Conservation (phyloP, 2,888 invertebrate genomes). For the Cheilosia pagana region DNA sequence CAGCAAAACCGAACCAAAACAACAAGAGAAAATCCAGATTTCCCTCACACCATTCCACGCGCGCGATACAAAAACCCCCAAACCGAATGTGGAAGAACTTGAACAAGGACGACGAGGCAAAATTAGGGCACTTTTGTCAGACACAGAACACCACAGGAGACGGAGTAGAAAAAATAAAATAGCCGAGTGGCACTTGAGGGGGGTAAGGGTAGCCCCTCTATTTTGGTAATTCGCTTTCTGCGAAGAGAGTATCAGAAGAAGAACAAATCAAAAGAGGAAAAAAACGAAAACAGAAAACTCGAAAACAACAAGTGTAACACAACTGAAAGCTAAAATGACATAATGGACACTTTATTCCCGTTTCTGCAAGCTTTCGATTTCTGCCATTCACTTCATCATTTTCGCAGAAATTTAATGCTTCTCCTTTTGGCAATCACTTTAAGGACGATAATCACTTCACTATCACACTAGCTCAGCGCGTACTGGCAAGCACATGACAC, state of each 20-base stretch:
- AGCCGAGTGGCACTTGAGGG: constrained; percentile 5
- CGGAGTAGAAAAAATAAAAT: constrained; percentile 38
- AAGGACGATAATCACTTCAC: constrained; percentile 46
- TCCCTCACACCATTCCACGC: constrained; percentile 16
- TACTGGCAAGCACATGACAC: constrained; percentile 43
- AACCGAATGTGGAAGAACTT: constrained; percentile 13
- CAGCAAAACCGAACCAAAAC: constrained; percentile 38
- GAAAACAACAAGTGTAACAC: constrained; percentile 64
- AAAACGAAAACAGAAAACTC: not conserved
- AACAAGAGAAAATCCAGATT: constrained; percentile 24
- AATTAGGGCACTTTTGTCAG: constrained; percentile 43
- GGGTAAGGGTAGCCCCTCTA: constrained; percentile 4
- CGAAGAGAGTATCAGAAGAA: constrained; percentile 4
- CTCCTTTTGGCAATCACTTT: constrained; percentile 39
- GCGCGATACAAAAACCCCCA: not conserved
- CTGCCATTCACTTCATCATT: constrained; percentile 53
- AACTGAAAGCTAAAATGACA: constrained; percentile 61
- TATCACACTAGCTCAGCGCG: constrained; percentile 34
- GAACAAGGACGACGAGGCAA: constrained; percentile 23
- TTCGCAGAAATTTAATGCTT: constrained; percentile 45
- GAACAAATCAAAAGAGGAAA: constrained; percentile 13
- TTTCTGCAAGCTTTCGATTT: constrained; percentile 58
- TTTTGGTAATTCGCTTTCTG: constrained; percentile 26
- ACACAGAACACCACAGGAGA: constrained; percentile 37
- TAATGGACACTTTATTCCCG: constrained; percentile 53